These are phyloP conservation scores for Zaprionus lineosus DNA, from an alignment of 2,888 invertebrate species.

Conservation along the genomic window DNA sequence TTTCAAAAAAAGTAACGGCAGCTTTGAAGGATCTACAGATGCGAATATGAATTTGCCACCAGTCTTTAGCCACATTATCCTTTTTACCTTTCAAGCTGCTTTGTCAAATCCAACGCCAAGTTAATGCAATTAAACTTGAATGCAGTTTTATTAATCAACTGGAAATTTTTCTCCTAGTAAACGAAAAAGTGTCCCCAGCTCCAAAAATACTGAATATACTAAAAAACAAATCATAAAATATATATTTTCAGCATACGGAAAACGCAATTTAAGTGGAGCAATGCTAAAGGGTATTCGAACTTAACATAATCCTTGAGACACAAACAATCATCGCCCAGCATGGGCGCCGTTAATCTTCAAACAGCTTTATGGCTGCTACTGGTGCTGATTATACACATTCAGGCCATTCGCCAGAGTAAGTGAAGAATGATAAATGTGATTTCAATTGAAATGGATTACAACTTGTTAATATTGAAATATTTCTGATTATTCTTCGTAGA, in stretches of 20 bases:
- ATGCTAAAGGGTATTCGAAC: slow-evolving; percentile 5
- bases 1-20: slow-evolving; percentile 30
- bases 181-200: no score
- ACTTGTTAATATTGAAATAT: neutral
- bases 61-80: slow-evolving; percentile 7
- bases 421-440: slow-evolving; percentile 8
- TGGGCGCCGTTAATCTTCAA: slow-evolving; percentile 43
- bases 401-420: slow-evolving; percentile 71
- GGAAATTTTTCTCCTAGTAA: slow-evolving; percentile 37
- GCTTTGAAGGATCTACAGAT: slow-evolving; percentile 1
- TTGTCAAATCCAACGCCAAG: slow-evolving; percentile 40
- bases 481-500: slow-evolving; percentile 83
- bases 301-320: slow-evolving; percentile 12
- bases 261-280: slow-evolving; percentile 12
- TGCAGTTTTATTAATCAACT: slow-evolving; percentile 15
- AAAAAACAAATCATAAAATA: no score
- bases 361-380: slow-evolving; percentile 47
- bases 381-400: slow-evolving; percentile 36
- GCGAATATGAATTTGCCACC: slow-evolving; percentile 39
- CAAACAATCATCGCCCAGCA: slow-evolving; percentile 43
- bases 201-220: no score
- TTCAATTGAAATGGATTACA: no score
- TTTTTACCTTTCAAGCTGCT: neutral
- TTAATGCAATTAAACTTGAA: slow-evolving; percentile 37
- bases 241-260: slow-evolving; percentile 31